Base-by-base conservation (phyloP, 2,888 invertebrate genomes). In the Fragum whitleyi region DNA sequence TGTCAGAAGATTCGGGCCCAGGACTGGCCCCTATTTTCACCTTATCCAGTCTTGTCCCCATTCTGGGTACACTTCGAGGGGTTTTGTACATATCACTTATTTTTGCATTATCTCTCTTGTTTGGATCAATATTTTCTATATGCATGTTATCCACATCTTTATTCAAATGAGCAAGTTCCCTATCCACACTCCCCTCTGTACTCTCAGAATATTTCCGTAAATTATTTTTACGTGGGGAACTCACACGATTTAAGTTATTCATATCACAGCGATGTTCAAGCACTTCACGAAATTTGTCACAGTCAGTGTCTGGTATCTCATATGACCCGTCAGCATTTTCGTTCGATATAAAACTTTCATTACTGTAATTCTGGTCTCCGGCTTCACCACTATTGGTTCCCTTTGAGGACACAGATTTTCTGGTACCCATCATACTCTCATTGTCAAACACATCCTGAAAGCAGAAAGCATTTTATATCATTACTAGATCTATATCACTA, bases 101-200 rank as follows among this genome's bases (percentile, higher is more conserved):
- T 85, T 94, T 94, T 81, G 67, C 42, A 51, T 39, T 69, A 36
- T 79, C 79, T 72, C 80, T 84, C 70, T 85, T 86, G 42, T 69
- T 75, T 14, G 90, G 88, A 14, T 90, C 88, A 61, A 90, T 80
- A 69, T 92, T 91, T 82, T 95, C 94, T 79, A 95, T 89, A 83
- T 95, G 95, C 80, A 96, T 95, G 77, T 94, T 95, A 88, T 95
- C 95, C 95, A 96, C 96, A 88, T 96, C 95, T 81, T 94, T 93
- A 87, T 95, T 95, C 68, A 96, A 92, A 86, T 95, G 93, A 29
- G 95, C 95, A 80, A 96, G 94, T 91, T 96, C 95, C 68, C 94
- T 93, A 88, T 95, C 95, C 36, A 95, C 88, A 78, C 90, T 90
- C 74, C 91, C 91, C 47, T 93, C 92, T 71, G 91, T 93, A 77